These are phyloP conservation scores for Dastarcus helophoroides DNA, from an alignment of 2,888 invertebrate genomes.

Conservation along the genomic window DNA sequence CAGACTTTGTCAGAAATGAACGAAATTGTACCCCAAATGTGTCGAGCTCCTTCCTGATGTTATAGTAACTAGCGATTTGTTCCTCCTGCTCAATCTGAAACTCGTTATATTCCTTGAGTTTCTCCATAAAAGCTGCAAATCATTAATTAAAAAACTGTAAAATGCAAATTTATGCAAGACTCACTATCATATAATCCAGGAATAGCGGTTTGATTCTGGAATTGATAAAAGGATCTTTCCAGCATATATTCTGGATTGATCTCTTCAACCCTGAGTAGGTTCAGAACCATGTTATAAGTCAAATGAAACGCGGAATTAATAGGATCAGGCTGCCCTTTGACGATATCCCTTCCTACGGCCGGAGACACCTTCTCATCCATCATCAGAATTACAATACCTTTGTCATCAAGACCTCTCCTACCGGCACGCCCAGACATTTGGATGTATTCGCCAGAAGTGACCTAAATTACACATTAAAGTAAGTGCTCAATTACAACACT, in stretches of 20 bases:
- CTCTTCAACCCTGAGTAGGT: constrained; percentile 94
- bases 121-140: constrained; percentile 48
- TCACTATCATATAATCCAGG: constrained; percentile 79
- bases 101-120: constrained; percentile 52
- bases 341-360: constrained; percentile 59
- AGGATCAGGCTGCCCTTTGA: constrained; percentile 84
- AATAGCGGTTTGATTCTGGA: constrained; percentile 94
- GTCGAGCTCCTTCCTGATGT: constrained; percentile 71
- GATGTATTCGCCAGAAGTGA: constrained; percentile 96
- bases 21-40: constrained; percentile 63
- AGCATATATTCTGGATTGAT: constrained; percentile 99
- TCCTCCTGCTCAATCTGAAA: constrained; percentile 61
- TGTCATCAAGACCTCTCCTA: constrained; percentile 90
- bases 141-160: constrained; percentile 5
- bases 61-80: constrained; percentile 71
- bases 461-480: constrained; percentile 32
- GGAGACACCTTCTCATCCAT: constrained; percentile 92
- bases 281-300: constrained; percentile 98
- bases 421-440: constrained; percentile 99
- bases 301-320: constrained; percentile 98
- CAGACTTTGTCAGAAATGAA: constrained; percentile 69
- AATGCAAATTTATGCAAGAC: constrained; percentile 24
- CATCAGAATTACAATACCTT: constrained; percentile 96
- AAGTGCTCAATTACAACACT: background rate
- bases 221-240: constrained; percentile 96